A percentile compares a stretch with the other conserved stretches of the same genome.
Conservation (phyloP, 2,113 vertebrate genomes). For the Oncorhynchus mykiss region DNA sequence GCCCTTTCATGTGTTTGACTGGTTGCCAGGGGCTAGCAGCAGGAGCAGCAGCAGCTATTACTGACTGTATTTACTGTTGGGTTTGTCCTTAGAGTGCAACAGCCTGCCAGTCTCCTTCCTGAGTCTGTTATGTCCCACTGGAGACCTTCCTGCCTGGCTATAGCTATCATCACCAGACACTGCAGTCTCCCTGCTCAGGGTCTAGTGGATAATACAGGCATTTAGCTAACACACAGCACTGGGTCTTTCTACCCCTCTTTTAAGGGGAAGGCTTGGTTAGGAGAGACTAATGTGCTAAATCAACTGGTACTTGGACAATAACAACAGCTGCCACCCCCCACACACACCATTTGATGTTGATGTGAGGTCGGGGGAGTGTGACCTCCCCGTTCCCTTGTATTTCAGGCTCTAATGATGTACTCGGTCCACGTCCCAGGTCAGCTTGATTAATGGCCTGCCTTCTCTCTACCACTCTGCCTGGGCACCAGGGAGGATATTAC, state of each 20-base stretch:
- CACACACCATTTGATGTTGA: conserved; percentile 8
- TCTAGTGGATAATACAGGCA: not conserved
- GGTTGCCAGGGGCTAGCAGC: too few relatives aligned
- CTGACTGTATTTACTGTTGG: too few relatives aligned
- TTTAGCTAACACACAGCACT: not conserved
- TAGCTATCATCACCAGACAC: not conserved
- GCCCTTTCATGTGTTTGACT: too few relatives aligned
- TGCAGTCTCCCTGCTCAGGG: not conserved
- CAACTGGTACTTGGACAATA: conserved; percentile 3
- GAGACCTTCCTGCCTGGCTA: too few relatives aligned
- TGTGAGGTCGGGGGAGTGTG: not conserved
- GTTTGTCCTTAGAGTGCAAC: too few relatives aligned
- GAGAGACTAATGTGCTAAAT: not conserved
- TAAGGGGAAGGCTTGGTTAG: not conserved
- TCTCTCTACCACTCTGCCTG: not conserved
- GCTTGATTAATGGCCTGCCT: not conserved
- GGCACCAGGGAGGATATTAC: too few relatives aligned
- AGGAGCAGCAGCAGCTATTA: too few relatives aligned
- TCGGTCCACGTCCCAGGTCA: not conserved
- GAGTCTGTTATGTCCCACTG: too few relatives aligned
- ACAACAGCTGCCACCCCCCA: not conserved
- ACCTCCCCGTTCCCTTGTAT: not conserved
- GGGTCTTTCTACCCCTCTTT: not conserved
- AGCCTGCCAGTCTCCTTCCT: too few relatives aligned
- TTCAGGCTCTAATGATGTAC: conserved; percentile 1